These are phyloP conservation scores for Neolamprologus variostigma DNA, from an alignment of 2,113 vertebrate genomes.

Conservation along the genomic window DNA sequence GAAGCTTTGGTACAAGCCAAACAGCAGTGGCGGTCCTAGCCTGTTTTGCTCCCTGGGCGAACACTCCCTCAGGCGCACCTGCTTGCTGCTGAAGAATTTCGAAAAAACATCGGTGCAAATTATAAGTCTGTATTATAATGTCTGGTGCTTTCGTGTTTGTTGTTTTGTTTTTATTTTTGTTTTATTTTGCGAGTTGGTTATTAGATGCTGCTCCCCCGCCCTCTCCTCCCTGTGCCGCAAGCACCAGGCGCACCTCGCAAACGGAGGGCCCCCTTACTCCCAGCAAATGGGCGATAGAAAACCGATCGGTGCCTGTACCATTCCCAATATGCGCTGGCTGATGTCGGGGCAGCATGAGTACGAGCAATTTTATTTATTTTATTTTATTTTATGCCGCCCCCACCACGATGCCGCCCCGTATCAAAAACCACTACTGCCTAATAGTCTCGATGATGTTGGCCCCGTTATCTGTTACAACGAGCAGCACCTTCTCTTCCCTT, in stretches of 20 bases:
- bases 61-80: not conserved
- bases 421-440: not conserved
- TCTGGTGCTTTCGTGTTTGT: not conserved
- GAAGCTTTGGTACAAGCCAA: rapidly evolving
- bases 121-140: not conserved
- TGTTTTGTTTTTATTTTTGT: not conserved
- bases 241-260: not conserved
- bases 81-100: not conserved
- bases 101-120: not conserved
- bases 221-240: not conserved
- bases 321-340: not conserved
- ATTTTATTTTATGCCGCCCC: too few relatives aligned
- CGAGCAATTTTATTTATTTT: too few relatives aligned
- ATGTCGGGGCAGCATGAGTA: too few relatives aligned
- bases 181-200: not conserved
- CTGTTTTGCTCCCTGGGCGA: too few relatives aligned
- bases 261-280: not conserved
- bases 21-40: too few relatives aligned
- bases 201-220: not conserved
- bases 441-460: not conserved
- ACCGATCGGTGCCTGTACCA: not conserved
- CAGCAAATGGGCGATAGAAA: not conserved
- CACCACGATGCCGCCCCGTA: too few relatives aligned
- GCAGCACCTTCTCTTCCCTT: not conserved
- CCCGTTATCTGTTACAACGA: not conserved